A percentile compares a stretch with the other conserved stretches of the same genome.
phyloP scores from a whole-genome alignment of 2,888 invertebrate genomes.

The Dendrolimus pini region DNA sequence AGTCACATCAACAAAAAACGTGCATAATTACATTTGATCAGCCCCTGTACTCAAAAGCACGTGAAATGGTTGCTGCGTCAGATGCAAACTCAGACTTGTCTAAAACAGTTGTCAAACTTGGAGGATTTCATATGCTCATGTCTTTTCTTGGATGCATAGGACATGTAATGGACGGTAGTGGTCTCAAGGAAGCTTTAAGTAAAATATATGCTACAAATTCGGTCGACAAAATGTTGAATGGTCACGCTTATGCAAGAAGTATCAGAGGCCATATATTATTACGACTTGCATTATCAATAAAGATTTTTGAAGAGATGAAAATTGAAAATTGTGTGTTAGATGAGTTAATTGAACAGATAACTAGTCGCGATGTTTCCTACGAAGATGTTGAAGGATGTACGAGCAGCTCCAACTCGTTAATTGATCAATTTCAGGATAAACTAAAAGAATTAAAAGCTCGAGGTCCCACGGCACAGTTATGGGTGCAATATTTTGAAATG shows the following conservation, averaged over 20 bases:
- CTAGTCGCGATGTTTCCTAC: slow-evolving; percentile 21
- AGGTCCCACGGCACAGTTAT: slow-evolving; percentile 29
- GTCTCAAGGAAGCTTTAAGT: slow-evolving; percentile 14
- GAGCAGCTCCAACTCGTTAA: slow-evolving; percentile 12
- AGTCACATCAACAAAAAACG: slow-evolving; percentile 21
- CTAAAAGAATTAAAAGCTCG: slow-evolving; percentile 16
- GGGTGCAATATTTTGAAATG: slow-evolving; percentile 35
- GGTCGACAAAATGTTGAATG: slow-evolving; percentile 19
- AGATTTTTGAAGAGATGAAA: slow-evolving; percentile 24
- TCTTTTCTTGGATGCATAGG: slow-evolving; percentile 15
- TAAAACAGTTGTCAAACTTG: slow-evolving; percentile 20
- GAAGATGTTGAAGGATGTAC: slow-evolving; percentile 25
- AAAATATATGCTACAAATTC: slow-evolving; percentile 25
- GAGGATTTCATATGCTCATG: slow-evolving; percentile 30
- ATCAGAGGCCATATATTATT: too few species aligned
- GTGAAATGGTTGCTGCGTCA: slow-evolving; percentile 25
- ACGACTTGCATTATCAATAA: neutral
- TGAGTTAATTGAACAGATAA: slow-evolving; percentile 23
- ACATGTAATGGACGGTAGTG: slow-evolving; percentile 1
- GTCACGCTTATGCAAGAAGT: slow-evolving; percentile 20
- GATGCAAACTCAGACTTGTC: slow-evolving; percentile 10
- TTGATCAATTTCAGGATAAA: slow-evolving; percentile 18
- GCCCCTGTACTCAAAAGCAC: slow-evolving; percentile 20
- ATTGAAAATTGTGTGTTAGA: slow-evolving; percentile 20
- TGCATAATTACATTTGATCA: slow-evolving; percentile 26